Evolutionary conservation across 2,797 vertebrate species (phyloP).

Genomic region (Gila robusta): DNA sequence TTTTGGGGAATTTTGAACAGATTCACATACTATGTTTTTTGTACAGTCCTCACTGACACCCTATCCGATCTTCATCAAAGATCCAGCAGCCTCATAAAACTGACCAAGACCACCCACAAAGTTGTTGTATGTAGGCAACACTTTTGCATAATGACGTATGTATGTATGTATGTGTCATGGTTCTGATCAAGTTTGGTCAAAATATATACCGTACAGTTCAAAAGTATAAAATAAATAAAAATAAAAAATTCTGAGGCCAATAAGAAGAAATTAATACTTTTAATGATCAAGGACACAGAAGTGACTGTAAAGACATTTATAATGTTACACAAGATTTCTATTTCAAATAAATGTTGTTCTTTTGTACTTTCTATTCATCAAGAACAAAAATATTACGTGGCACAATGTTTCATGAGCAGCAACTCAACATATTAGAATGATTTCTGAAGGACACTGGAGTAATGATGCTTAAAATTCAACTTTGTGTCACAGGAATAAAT

Average conservation of each 20-base stretch:
- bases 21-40: not conserved
- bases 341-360: not conserved
- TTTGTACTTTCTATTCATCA: not conserved
- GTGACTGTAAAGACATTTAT: not conserved
- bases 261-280: not conserved
- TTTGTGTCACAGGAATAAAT: no score
- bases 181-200: not conserved
- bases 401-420: no score
- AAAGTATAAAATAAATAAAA: no score
- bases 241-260: not conserved
- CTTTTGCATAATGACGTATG: not conserved
- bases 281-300: not conserved
- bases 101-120: not conserved
- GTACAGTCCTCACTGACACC: not conserved
- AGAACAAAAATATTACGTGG: no score
- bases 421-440: not conserved
- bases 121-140: not conserved
- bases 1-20: not conserved
- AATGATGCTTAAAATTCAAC: not conserved
- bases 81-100: not conserved
- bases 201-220: not conserved
- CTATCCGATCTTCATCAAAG: not conserved
- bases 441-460: not conserved
- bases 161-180: not conserved
- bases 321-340: not conserved